Base-by-base conservation (phyloP, 2,113 vertebrate genomes). In the Struthidea cinerea region DNA sequence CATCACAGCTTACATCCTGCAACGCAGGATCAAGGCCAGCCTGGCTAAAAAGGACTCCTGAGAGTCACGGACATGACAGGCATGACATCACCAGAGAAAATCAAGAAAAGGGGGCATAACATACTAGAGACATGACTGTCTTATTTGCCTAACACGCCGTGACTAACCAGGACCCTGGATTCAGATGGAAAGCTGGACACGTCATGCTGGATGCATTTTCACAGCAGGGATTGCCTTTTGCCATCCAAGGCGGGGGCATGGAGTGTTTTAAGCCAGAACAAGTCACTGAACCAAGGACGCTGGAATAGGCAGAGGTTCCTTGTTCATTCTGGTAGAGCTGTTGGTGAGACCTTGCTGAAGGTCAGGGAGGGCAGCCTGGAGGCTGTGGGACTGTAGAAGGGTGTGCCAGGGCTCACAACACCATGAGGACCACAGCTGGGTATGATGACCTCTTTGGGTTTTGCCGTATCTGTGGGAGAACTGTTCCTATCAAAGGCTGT, bases 21-120 rank as follows among this genome's bases (percentile, higher is more conserved):
- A 98, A 59, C 87, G 97, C 83, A 98, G 96, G 76, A 93, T 98
- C 84, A 98, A 98, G 90, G 97, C 91, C 44, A 94, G 95, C 68
- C 98, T 99, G 94, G 94, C 87, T 57, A 93, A 97, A 91, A 99
- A 97, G 90, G 97, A 97, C 55, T 96, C 96, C 88, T 98, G 97
- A 98, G 91, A 71, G 53, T 77, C 77, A 32, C 1, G 0, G 52
- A 63, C 0, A 1, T 90, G 70, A 57, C 8, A 4, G 70, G 44
- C 23, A 6, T 49, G 50, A 63, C 49, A 60, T 60, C 77, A 75
- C 30, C 11, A 1, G 49, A 73, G 71, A 69, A 94, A 86, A 84
- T 57, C 56, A 84, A 90, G 68, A 47, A 75, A 64, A 92, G 28
- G 42, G 81, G 75, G 77, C 73, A 32, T 96, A 92, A 96, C 92